Base-by-base conservation (phyloP, 2,888 invertebrate species). In the Troides helena region DNA sequence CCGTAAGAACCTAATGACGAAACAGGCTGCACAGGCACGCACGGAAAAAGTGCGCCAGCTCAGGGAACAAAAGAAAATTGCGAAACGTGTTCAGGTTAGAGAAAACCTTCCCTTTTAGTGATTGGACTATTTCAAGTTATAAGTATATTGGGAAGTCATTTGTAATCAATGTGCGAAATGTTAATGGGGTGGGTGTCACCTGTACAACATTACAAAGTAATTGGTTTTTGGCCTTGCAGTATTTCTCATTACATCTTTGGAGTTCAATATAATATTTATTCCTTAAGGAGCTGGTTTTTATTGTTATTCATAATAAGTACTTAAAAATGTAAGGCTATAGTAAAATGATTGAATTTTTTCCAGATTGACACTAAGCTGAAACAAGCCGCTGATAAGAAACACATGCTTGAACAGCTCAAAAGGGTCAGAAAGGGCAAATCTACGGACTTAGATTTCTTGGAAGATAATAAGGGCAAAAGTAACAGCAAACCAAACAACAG, bases 351-450 rank as follows among this genome's bases (percentile, higher is more conserved):
- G 8, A n/a, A 25, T 66, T 63, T 57, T 72, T 85, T 85, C 17
- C 95, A 97, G 90, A 94, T 95, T 70, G 97, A 98, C 85, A 95
- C 96, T 0, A 95, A 96, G 81, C 89, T 97, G 66, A 96, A 97
- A 80, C 95, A 98, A 84, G 96, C 97, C 68, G 95, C 96, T 70
- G 98, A 99, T 72, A 99, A 99, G 88, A 96, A 95, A 83, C 96
- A 98, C 79, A 95, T 99, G 95, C 84, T 98, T 62, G 97, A 98
- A 77, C 96, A 98, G 84, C 95, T 99, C 21, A 99, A 99, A 83
- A 97, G 99, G 81, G 98, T 97, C 77, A 95, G 97, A 56, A 98
- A 98, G 88, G 98, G 98, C 17, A 94, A 95, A 77, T 94, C 96
- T 0, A 94, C 95, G 69, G 96, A 97, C 85, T 90, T 97, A 36